Evolutionary conservation across 30 jellyfish, hydroid and myxozoan species (phyloP).

Genomic region (Cassiopea andromeda): DNA sequence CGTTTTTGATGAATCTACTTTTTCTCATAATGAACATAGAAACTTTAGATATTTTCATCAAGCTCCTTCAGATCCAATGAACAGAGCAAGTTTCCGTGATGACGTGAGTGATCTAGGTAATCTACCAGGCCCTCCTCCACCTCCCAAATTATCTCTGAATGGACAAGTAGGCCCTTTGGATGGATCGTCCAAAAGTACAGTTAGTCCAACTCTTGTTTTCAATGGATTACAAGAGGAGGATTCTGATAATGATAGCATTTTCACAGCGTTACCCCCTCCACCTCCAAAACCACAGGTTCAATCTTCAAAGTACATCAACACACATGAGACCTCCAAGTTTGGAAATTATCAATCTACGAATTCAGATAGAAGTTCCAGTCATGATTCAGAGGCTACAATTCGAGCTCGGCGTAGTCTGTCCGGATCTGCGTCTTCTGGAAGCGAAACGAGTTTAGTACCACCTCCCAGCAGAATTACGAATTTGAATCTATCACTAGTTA

Average conservation of each 20-base stretch:
- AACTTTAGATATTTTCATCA: neutral
- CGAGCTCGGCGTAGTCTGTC: constrained; percentile 41
- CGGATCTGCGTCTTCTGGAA: constrained; percentile 27
- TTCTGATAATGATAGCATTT: constrained; percentile 86
- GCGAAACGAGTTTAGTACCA: constrained; percentile 57
- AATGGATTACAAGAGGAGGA: constrained; percentile 40
- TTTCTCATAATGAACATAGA: neutral
- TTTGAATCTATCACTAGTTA: constrained; percentile 6
- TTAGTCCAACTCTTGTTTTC: constrained; percentile 37
- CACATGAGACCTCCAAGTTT: neutral
- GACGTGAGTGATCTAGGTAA: constrained; percentile 84
- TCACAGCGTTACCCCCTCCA: constrained; percentile 96
- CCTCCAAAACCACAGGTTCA: constrained; percentile 78
- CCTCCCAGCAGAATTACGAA: constrained; percentile 34
- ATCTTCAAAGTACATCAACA: neutral
- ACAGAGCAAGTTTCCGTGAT: constrained; percentile 29
- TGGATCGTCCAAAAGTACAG: neutral
- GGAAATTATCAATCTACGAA: neutral
- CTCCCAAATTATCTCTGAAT: constrained; percentile 51
- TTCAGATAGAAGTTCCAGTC: constrained; percentile 19
- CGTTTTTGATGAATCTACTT: constrained; percentile 15
- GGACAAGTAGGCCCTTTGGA: constrained; percentile 4
- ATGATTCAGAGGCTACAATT: constrained; percentile 35
- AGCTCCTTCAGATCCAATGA: neutral
- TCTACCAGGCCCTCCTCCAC: constrained; percentile 97